Conservation (phyloP, 2,113 vertebrate species). For the Gorilla gorilla region DNA sequence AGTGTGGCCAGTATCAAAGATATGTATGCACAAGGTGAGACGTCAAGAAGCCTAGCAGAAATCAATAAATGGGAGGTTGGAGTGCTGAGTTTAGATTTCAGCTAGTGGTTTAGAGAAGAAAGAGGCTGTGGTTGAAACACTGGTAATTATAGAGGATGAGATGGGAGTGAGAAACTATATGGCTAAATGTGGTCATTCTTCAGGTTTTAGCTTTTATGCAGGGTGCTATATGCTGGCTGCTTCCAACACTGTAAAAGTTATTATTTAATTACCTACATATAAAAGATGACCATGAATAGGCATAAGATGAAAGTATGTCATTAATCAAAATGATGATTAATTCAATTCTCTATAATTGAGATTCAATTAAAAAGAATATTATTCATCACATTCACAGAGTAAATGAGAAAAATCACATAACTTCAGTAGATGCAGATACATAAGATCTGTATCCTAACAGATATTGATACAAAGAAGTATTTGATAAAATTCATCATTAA, state of each 20-base stretch:
- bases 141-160: background rate
- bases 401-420: background rate
- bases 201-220: background rate
- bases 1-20: background rate
- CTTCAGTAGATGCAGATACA: background rate
- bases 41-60: background rate
- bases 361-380: background rate
- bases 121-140: background rate
- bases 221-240: background rate
- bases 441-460: background rate
- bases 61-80: background rate
- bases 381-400: background rate
- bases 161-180: background rate
- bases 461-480: background rate
- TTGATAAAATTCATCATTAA: background rate
- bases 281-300: background rate
- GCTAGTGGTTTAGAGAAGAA: background rate
- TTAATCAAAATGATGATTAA: background rate
- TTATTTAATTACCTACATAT: background rate
- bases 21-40: fast-evolving
- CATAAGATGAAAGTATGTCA: background rate
- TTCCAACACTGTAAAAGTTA: background rate
- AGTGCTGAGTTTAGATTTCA: background rate
- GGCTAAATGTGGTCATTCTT: no score
- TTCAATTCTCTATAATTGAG: background rate